Evolutionary conservation across 2,797 vertebrate species (phyloP), one percentile per base, ranked within the genome.

Genomic region (Clarias laeviceps): DNA sequence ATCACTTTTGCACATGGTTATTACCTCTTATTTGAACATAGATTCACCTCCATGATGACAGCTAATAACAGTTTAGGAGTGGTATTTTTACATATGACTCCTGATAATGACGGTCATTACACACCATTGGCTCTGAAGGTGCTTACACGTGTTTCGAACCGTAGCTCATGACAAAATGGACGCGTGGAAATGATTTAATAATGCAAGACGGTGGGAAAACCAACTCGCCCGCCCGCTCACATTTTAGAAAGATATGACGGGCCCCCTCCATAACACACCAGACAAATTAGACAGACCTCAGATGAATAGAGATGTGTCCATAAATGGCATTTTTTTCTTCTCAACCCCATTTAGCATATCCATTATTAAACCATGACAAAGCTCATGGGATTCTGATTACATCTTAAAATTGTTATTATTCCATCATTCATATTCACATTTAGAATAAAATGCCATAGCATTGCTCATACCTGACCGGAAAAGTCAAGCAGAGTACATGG

Each of bases 1-100:
- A 97, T 97, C 97, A 96, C 96, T 97, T 96, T 96, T 94, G 96
- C 93, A 94, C 95, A 96, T 94, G 96, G 95, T 96, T 96, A 97
- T 96, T 97, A 96, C 94, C 96, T 94, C 97, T 98, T 98, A 99
- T 99, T 97, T 97, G 97, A 97, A 96, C 97, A 97, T 99, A 97
- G 96, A 97, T 98, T 97, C 96, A 92, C 94, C 91, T 85, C 86
- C 94, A 96, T 93, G 95, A 97, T 97, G 97, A 97, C 97, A 97
- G 96, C 95, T 97, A 98, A 98, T 98, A 98, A 97, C 97, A 90
- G 93, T 95, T 94, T 87, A 88, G 94, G 89, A 95, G 94, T 92
- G 90, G 93, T 96, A 96, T 96, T 98, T 97, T 97, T 96, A 96
- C 96, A 96, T 96, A 94, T 90, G 91, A 92, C 92, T 95, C 94